Conservation (phyloP, 92 coral and sea anemone genomes). For the Pocillopora grandis region DNA sequence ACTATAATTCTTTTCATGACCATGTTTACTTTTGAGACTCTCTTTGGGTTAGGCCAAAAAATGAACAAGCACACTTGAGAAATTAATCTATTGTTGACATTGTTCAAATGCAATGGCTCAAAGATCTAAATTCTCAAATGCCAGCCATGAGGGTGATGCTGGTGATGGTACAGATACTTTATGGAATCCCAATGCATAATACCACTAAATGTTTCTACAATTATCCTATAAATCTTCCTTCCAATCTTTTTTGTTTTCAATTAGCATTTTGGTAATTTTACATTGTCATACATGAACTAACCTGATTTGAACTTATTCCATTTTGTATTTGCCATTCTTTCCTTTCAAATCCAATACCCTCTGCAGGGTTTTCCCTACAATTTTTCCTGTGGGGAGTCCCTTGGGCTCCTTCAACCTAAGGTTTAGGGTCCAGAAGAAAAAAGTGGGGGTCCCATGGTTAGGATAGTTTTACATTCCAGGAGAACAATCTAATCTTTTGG, state of each 20-base stretch:
- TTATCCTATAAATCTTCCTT: slow-evolving; percentile 23
- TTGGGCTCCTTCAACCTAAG: no score
- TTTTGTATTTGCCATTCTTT: slow-evolving; percentile 43
- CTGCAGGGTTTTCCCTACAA: neutral
- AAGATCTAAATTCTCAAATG: slow-evolving; percentile 45
- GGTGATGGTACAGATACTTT: slow-evolving; percentile 45
- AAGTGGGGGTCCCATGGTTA: no score
- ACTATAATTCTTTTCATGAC: slow-evolving; percentile 38
- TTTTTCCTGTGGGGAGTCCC: no score
- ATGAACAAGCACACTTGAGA: slow-evolving; percentile 38
- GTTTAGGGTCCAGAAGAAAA: no score
- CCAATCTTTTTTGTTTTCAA: slow-evolving; percentile 26
- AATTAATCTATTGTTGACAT: slow-evolving; percentile 33
- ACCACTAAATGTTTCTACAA: slow-evolving; percentile 26
- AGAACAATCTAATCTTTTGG: no score
- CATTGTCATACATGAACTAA: slow-evolving; percentile 43
- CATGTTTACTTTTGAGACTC: slow-evolving; percentile 46
- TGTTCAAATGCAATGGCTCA: slow-evolving; percentile 39
- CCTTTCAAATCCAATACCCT: slow-evolving; percentile 43
- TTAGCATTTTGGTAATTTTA: slow-evolving; percentile 27
- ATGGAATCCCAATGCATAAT: slow-evolving; percentile 40
- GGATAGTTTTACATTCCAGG: no score
- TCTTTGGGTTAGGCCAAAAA: slow-evolving; percentile 48
- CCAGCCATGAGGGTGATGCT: slow-evolving; percentile 43
- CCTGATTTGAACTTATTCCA: slow-evolving; percentile 47